These are phyloP conservation scores for Hystrix brachyura DNA, from an alignment of 2,113 vertebrate species.

Conservation along the genomic window DNA sequence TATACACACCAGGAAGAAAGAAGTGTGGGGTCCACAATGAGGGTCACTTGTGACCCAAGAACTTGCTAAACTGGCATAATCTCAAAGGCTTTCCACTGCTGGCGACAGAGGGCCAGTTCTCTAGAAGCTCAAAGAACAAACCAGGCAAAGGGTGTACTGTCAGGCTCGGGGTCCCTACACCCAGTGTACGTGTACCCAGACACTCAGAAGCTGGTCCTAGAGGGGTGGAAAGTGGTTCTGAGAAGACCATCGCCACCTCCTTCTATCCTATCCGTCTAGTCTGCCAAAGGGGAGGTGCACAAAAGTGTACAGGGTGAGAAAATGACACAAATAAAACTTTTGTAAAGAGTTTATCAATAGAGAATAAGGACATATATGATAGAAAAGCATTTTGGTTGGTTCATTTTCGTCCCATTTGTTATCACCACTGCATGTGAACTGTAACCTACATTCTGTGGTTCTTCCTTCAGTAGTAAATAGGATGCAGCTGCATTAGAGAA, in stretches of 20 bases:
- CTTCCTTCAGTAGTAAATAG: neutral
- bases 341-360: neutral
- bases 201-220: neutral
- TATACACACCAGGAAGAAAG: neutral
- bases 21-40: neutral
- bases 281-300: neutral
- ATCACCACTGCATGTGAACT: neutral
- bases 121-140: neutral
- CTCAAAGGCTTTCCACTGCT: neutral
- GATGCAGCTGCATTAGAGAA: conserved; percentile 23
- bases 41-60: neutral
- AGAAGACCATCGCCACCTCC: neutral
- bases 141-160: neutral
- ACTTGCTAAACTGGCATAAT: neutral
- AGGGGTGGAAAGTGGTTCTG: neutral
- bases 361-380: neutral
- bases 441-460: neutral
- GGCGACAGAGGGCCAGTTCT: neutral
- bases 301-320: neutral
- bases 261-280: neutral
- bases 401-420: neutral
- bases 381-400: neutral
- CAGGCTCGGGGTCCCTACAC: no score
- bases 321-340: neutral
- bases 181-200: no score